Conservation (phyloP, 2,113 vertebrate species). For the Bufo gargarizans region DNA sequence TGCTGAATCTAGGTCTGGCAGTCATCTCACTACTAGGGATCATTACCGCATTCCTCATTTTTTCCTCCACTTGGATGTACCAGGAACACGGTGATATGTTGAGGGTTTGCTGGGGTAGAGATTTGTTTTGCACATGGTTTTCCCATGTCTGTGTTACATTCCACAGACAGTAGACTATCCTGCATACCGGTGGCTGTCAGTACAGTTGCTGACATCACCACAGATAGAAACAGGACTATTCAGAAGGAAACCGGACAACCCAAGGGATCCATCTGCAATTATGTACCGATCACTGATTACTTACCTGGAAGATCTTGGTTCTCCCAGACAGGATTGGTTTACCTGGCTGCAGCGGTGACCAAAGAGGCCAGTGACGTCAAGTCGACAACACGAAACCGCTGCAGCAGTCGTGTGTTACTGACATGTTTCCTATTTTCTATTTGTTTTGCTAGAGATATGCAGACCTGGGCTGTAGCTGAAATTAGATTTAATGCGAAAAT, state of each 20-base stretch:
- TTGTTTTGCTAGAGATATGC: not conserved
- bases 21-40: not conserved
- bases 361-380: too few relatives aligned
- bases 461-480: not conserved
- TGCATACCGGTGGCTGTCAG: not conserved
- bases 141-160: not conserved
- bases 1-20: slow-evolving; percentile 18
- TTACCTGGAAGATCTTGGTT: too few relatives aligned
- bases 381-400: too few relatives aligned
- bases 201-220: not conserved
- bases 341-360: too few relatives aligned
- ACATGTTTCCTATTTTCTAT: not conserved
- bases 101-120: not conserved
- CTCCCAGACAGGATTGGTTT: too few relatives aligned
- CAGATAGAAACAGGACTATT: not conserved
- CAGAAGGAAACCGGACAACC: not conserved
- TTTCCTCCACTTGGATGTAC: not conserved
- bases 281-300: too few relatives aligned
- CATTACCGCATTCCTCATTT: slow-evolving; percentile 5
- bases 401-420: too few relatives aligned
- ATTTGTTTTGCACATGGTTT: not conserved
- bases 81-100: slow-evolving; percentile 30
- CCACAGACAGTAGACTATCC: not conserved
- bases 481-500: not conserved
- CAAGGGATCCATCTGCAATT: too few relatives aligned